A percentile compares a stretch with the other conserved stretches of the same genome.
Evolutionary conservation across 1,140 invertebrate species (phyloP).

Genomic region (Theocolax elegans): DNA sequence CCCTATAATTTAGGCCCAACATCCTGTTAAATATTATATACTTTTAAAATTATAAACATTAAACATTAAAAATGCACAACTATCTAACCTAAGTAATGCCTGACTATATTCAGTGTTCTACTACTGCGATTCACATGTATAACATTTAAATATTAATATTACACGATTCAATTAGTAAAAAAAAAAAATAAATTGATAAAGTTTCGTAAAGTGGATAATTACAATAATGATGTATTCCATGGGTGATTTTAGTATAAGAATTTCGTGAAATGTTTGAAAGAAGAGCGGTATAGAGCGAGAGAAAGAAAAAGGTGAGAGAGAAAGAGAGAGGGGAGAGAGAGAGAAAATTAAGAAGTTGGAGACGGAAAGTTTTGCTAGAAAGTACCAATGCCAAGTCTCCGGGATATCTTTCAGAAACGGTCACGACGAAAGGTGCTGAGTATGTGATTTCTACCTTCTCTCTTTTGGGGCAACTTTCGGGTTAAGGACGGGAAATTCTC

Average conservation of each 20-base stretch:
- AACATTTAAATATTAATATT: too few species aligned
- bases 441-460: conserved; percentile 28
- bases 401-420: conserved; percentile 31
- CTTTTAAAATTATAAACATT: too few species aligned
- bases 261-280: conserved; percentile 10
- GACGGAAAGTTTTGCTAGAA: conserved; percentile 32
- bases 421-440: conserved; percentile 34
- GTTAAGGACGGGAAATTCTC: not conserved
- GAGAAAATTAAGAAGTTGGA: conserved; percentile 36
- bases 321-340: not conserved
- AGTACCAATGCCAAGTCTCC: conserved; percentile 33
- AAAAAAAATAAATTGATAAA: too few species aligned
- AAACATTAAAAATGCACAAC: too few species aligned
- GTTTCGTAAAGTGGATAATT: not conserved
- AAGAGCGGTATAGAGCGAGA: not conserved
- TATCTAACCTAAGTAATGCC: too few species aligned
- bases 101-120: too few species aligned
- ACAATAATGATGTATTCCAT: not conserved
- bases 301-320: not conserved
- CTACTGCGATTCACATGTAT: too few species aligned
- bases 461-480: conserved; percentile 32
- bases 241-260: not conserved
- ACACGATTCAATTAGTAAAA: too few species aligned
- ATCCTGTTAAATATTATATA: too few species aligned
- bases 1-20: too few species aligned